Percentiles rank a stretch among this genome's conserved stretches.
Conservation (phyloP, 1,140 invertebrate species). For the Nixonia krombeini region DNA sequence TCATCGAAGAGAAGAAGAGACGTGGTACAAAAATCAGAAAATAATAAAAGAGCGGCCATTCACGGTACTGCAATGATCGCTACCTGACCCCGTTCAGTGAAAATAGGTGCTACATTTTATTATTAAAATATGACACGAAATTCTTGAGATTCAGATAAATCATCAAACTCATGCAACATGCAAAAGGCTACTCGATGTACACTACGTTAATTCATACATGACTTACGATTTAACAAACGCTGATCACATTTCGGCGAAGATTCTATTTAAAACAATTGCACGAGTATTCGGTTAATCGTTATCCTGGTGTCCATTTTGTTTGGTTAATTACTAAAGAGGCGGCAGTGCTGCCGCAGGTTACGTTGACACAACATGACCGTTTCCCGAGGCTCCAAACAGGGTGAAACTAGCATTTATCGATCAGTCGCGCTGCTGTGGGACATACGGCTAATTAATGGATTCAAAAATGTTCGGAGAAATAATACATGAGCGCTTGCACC, state of each 20-base stretch:
- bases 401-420: conserved; percentile 30
- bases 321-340: conserved; percentile 69
- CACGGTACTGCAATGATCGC: conserved; percentile 11
- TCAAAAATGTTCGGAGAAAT: not conserved
- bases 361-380: conserved; percentile 68
- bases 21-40: not conserved
- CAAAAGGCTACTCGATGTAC: conserved; percentile 2
- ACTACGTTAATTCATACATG: too few species aligned
- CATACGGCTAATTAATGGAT: conserved; percentile 6
- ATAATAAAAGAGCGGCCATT: conserved; percentile 4
- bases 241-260: conserved; percentile 49
- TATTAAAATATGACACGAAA: conserved; percentile 23
- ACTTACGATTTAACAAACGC: conserved; percentile 56
- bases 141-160: conserved; percentile 16
- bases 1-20: too few species aligned
- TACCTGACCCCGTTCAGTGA: conserved; percentile 39
- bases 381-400: conserved; percentile 40
- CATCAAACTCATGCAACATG: not conserved
- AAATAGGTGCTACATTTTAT: conserved; percentile 36
- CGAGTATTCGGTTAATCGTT: conserved; percentile 65
- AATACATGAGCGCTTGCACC: conserved; percentile 3
- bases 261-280: conserved; percentile 59
- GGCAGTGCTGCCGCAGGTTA: conserved; percentile 69
- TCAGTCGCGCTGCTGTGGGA: too few species aligned
- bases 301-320: conserved; percentile 72